Conservation (phyloP, 2,888 invertebrate species). For the Heteromyza rotundicornis region DNA sequence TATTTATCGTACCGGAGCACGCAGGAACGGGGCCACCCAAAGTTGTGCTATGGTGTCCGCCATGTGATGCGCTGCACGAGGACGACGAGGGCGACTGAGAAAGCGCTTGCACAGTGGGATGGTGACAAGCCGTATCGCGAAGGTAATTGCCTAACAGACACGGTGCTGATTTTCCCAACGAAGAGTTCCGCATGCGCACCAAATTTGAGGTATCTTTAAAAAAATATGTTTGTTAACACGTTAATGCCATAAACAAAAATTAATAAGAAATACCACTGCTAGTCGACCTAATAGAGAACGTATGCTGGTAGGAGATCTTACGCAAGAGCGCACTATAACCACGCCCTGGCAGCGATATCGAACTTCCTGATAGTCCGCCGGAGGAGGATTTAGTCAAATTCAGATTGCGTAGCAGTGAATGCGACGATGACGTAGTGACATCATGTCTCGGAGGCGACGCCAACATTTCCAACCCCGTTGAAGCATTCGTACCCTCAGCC, state of each 20-base stretch:
- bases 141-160: conserved; percentile 78
- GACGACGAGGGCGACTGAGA: conserved; percentile 31
- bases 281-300: conserved; percentile 39
- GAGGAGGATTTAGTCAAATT: conserved; percentile 58
- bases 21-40: conserved; percentile 21
- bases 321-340: conserved; percentile 53
- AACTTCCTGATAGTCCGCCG: conserved; percentile 59
- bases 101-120: conserved; percentile 20
- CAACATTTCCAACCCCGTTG: conserved; percentile 45
- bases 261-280: conserved; percentile 46
- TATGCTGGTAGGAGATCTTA: conserved; percentile 62
- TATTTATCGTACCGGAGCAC: conserved; percentile 34
- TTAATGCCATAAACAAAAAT: neutral
- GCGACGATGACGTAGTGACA: conserved; percentile 38
- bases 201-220: conserved; percentile 70
- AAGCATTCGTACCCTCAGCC: conserved; percentile 20
- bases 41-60: conserved; percentile 14
- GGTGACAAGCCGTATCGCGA: conserved; percentile 53
- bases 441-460: conserved; percentile 46
- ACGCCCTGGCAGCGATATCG: conserved; percentile 55
- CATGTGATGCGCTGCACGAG: conserved; percentile 24
- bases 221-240: too few species aligned
- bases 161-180: conserved; percentile 93
- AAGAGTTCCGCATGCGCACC: conserved; percentile 84
- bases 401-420: conserved; percentile 45